Percentiles rank a stretch among this genome's conserved stretches.
phyloP scores from a whole-genome alignment of 2,888 invertebrate species.

The Drosophila borealis region DNA sequence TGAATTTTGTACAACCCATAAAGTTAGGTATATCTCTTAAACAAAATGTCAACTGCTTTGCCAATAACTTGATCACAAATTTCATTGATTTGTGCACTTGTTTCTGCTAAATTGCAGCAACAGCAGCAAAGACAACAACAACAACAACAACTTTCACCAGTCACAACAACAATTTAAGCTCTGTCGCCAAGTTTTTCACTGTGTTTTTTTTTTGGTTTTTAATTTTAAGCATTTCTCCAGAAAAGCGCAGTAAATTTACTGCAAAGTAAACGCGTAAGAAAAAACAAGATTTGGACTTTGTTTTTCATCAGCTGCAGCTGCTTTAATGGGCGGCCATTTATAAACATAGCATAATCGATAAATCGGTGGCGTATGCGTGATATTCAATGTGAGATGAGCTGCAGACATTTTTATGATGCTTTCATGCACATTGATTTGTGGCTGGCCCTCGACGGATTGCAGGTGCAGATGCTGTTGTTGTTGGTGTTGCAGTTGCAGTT shows the following conservation, averaged over 20 bases:
- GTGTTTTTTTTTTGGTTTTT: conserved; percentile 18
- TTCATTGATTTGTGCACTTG: conserved; percentile 60
- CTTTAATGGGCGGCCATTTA: conserved; percentile 26
- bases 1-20: background rate
- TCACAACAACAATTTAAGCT: conserved; percentile 36
- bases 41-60: conserved; percentile 23
- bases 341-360: conserved; percentile 30
- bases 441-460: conserved; percentile 37
- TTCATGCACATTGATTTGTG: conserved; percentile 43
- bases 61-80: conserved; percentile 36
- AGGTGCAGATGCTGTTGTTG: conserved; percentile 23
- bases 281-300: conserved; percentile 33
- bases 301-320: conserved; percentile 22
- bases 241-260: conserved; percentile 42
- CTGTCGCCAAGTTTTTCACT: conserved; percentile 59
- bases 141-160: conserved; percentile 64
- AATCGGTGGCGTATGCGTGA: conserved; percentile 51
- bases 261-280: conserved; percentile 32
- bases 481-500: conserved; percentile 1
- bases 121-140: conserved; percentile 27
- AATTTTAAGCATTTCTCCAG: conserved; percentile 30
- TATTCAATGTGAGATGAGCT: conserved; percentile 22
- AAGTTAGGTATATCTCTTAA: background rate
- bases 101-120: conserved; percentile 53
- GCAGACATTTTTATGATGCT: conserved; percentile 47